Evolutionary conservation across 2,113 vertebrate species (phyloP).

Genomic region (Macroglossus sobrinus): DNA sequence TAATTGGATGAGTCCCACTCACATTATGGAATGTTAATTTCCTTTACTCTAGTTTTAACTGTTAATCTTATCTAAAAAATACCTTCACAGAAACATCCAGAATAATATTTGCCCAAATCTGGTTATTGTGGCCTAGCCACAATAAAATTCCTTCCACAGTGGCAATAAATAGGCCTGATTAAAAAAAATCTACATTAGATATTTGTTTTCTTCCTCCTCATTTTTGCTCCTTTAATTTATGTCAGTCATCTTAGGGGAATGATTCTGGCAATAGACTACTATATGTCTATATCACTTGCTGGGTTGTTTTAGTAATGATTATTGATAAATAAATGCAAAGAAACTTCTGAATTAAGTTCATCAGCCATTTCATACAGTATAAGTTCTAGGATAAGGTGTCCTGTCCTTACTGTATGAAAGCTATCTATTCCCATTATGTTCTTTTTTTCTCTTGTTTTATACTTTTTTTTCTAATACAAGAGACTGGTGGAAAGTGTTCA

Average conservation of each 20-base stretch:
- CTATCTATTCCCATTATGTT: background rate
- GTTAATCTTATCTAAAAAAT: background rate
- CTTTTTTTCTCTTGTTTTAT: background rate
- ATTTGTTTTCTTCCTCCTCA: background rate
- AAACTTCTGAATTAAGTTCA: background rate
- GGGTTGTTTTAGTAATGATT: background rate
- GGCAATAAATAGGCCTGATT: background rate
- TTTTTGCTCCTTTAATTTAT: background rate
- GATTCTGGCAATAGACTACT: background rate
- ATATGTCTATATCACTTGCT: background rate
- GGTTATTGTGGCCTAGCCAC: background rate
- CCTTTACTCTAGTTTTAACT: background rate
- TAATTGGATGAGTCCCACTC: background rate
- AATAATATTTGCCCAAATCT: slow-evolving; percentile 14
- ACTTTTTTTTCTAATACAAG: background rate
- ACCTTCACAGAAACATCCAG: background rate
- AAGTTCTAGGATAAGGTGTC: background rate
- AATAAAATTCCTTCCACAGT: background rate
- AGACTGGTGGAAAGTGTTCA: background rate
- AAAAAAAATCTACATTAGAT: background rate
- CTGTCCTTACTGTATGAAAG: background rate
- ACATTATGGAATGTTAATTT: background rate
- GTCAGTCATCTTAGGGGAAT: background rate
- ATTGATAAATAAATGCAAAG: background rate
- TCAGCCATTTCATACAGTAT: background rate